Evolutionary conservation across 1,140 invertebrate genomes (phyloP).

Genomic region (Hyposmocoma kahamanoa): DNA sequence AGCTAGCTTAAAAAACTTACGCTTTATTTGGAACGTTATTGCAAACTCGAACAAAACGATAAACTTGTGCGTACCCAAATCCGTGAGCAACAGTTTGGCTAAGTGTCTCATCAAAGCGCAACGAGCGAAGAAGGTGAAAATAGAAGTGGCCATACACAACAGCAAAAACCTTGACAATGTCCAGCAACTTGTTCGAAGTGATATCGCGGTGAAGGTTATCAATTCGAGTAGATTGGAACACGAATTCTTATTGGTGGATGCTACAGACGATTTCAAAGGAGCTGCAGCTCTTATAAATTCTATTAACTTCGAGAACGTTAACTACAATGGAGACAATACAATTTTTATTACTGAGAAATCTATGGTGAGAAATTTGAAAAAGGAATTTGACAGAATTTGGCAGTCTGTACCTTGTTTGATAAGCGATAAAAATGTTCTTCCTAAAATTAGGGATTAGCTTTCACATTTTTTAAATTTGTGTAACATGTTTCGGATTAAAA

Average conservation of each 20-base stretch:
- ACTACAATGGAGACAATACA: slow-evolving; percentile 36
- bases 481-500: too few relatives aligned
- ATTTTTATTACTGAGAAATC: slow-evolving; percentile 38
- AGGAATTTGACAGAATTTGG: slow-evolving; percentile 58
- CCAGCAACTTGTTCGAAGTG: slow-evolving; percentile 21
- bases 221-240: slow-evolving; percentile 35
- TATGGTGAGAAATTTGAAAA: slow-evolving; percentile 28
- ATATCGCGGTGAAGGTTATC: slow-evolving; percentile 42
- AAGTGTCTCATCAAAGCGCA: slow-evolving; percentile 39
- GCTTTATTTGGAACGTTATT: slow-evolving; percentile 43
- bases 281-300: slow-evolving; percentile 44
- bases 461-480: too few relatives aligned
- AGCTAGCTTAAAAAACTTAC: slow-evolving; percentile 41
- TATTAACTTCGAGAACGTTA: slow-evolving; percentile 39
- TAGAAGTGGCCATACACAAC: slow-evolving; percentile 40
- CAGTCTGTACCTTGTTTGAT: too few relatives aligned
- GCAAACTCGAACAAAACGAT: slow-evolving; percentile 30
- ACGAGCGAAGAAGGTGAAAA: slow-evolving; percentile 27
- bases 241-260: slow-evolving; percentile 52
- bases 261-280: slow-evolving; percentile 13
- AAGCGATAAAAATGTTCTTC: too few relatives aligned
- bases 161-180: slow-evolving; percentile 20
- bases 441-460: too few relatives aligned
- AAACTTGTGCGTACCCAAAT: slow-evolving; percentile 42
- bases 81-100: slow-evolving; percentile 36